Percentiles rank a stretch among this genome's conserved stretches.
phyloP scores from a whole-genome alignment of 2,113 vertebrate genomes.

The Crotalus viridis region DNA sequence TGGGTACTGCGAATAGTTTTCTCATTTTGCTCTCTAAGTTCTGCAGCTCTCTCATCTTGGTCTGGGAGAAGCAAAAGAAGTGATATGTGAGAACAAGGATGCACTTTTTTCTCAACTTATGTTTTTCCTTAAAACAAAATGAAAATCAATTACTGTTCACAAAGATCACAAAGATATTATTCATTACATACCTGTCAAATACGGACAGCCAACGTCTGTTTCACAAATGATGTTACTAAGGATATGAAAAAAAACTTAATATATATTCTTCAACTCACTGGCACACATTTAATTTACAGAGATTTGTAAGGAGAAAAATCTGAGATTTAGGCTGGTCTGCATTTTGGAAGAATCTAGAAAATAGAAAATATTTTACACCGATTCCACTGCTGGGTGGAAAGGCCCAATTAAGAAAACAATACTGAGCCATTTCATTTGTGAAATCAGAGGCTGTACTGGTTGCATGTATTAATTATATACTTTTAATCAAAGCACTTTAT shows the following conservation, averaged over 20 bases:
- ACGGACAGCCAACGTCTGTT: slow-evolving; percentile 63
- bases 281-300: slow-evolving; percentile 39
- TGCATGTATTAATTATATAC: slow-evolving; percentile 17
- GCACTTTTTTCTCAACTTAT: slow-evolving; percentile 35
- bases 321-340: slow-evolving; percentile 26
- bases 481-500: slow-evolving; percentile 35
- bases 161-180: slow-evolving; percentile 51
- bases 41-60: slow-evolving; percentile 79
- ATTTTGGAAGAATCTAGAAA: slow-evolving; percentile 41
- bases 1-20: slow-evolving; percentile 86
- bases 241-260: slow-evolving; percentile 44
- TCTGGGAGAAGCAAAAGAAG: slow-evolving; percentile 69
- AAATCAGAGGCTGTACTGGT: slow-evolving; percentile 61
- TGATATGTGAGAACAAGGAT: slow-evolving; percentile 63
- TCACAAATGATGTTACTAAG: slow-evolving; percentile 61
- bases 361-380: slow-evolving; percentile 23
- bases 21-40: slow-evolving; percentile 84
- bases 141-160: slow-evolving; percentile 45
- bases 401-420: not conserved
- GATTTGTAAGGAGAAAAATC: slow-evolving; percentile 42
- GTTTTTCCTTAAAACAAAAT: slow-evolving; percentile 55
- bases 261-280: slow-evolving; percentile 44
- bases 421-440: slow-evolving; percentile 62
- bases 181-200: slow-evolving; percentile 55
- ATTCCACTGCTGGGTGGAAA: slow-evolving; percentile 2